These are phyloP conservation scores for Catocala sponsa DNA, from an alignment of 2,888 invertebrate genomes.

Conservation along the genomic window DNA sequence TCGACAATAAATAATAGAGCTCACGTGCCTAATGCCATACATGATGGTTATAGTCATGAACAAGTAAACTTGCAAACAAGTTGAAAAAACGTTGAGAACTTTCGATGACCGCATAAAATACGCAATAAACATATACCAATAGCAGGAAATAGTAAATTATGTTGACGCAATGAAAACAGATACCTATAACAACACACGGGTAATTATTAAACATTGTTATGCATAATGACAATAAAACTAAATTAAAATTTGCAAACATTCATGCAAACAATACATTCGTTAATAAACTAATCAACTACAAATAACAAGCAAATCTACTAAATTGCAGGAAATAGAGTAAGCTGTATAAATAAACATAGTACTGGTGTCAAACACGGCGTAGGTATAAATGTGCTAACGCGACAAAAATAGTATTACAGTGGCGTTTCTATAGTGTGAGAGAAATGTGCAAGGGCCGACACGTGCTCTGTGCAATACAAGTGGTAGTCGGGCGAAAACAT, in stretches of 20 bases:
- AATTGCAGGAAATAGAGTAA: conserved; percentile 16
- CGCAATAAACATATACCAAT: conserved; percentile 38
- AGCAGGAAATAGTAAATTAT: conserved; percentile 45
- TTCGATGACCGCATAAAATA: conserved; percentile 4
- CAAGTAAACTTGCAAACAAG: background rate
- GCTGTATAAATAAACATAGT: conserved; percentile 10
- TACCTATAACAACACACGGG: conserved; percentile 29
- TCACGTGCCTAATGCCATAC: background rate
- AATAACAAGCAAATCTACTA: conserved; percentile 18
- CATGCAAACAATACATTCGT: conserved; percentile 25
- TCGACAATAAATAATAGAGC: background rate
- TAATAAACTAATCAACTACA: conserved; percentile 16
- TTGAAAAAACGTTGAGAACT: background rate
- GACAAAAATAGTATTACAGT: conserved; percentile 27
- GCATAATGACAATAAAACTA: conserved; percentile 6
- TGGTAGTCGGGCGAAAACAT: conserved; percentile 6
- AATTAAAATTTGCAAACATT: conserved; percentile 12
- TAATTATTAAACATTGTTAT: conserved; percentile 23
- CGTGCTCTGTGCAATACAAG: conserved; percentile 39
- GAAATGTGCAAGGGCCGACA: conserved; percentile 33
- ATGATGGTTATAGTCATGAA: background rate
- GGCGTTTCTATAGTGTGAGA: conserved; percentile 35
- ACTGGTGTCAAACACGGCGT: conserved; percentile 20
- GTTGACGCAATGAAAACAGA: conserved; percentile 33
- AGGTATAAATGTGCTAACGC: conserved; percentile 22